phyloP scores from a whole-genome alignment of 2,888 invertebrate genomes.

The Pterostichus madidus region DNA sequence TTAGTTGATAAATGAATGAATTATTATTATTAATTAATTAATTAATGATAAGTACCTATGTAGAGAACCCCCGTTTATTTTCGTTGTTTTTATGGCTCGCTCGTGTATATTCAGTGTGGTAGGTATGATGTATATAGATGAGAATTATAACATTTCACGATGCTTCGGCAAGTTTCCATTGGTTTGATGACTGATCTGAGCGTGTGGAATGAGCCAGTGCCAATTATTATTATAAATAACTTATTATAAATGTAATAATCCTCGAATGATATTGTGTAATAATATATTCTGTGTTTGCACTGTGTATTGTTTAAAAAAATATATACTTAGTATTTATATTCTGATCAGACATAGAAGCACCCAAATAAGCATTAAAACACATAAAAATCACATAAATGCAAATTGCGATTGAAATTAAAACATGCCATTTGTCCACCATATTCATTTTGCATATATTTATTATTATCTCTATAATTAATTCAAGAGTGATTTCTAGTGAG shows the following conservation, averaged over 20 bases:
- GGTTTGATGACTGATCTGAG: constrained; percentile 58
- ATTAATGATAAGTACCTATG: constrained; percentile 52
- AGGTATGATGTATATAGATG: constrained; percentile 67
- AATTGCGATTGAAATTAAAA: constrained; percentile 65
- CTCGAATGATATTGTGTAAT: constrained; percentile 78
- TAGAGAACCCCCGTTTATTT: constrained; percentile 44
- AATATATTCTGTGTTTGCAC: constrained; percentile 80
- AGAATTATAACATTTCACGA: constrained; percentile 65
- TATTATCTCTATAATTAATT: constrained; percentile 62
- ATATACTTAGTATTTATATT: constrained; percentile 69
- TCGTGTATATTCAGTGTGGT: constrained; percentile 66
- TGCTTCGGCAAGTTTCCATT: constrained; percentile 65
- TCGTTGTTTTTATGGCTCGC: constrained; percentile 61
- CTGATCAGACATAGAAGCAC: constrained; percentile 67
- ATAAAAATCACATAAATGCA: constrained; percentile 62
- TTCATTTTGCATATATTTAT: constrained; percentile 64
- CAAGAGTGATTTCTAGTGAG: constrained; percentile 67
- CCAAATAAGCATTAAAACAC: constrained; percentile 62
- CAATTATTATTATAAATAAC: constrained; percentile 76
- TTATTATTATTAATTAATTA: background rate
- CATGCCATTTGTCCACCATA: constrained; percentile 63
- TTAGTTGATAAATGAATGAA: constrained; percentile 32
- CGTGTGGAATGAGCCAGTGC: constrained; percentile 75
- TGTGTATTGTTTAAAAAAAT: constrained; percentile 70
- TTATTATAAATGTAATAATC: constrained; percentile 76